These are phyloP conservation scores for Thaleichthys pacificus DNA, from an alignment of 2,797 vertebrate species.

Conservation along the genomic window DNA sequence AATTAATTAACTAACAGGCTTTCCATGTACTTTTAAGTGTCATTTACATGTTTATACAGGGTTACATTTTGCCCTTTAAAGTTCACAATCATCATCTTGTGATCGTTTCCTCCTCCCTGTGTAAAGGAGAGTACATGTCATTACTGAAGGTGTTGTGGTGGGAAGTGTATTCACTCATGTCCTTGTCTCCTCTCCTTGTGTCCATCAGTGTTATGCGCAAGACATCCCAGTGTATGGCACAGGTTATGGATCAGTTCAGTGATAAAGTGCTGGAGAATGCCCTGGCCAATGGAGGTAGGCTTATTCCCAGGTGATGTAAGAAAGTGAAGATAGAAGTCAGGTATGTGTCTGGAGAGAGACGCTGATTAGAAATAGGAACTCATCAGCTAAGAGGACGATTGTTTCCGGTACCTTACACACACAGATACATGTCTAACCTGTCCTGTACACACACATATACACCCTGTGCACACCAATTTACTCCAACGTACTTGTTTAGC, in stretches of 20 bases:
- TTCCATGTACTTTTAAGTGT: too few species aligned
- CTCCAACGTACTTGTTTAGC: not conserved
- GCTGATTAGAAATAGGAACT: slow-evolving; percentile 43
- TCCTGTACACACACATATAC: slow-evolving; percentile 7
- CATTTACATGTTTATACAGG: too few species aligned
- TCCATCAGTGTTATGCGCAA: slow-evolving; percentile 83
- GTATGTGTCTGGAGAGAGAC: not conserved
- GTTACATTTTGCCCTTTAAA: too few species aligned
- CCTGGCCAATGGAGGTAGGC: slow-evolving; percentile 86
- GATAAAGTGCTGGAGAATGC: slow-evolving; percentile 87
- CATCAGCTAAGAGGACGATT: slow-evolving; percentile 48
- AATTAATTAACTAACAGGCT: too few species aligned
- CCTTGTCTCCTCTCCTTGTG: not conserved
- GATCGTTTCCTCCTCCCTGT: not conserved
- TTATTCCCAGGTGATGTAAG: not conserved
- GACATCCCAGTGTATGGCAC: slow-evolving; percentile 85
- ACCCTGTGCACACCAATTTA: not conserved
- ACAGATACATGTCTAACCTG: not conserved
- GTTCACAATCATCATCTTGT: too few species aligned
- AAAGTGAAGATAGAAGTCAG: not conserved
- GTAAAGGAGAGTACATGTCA: not conserved
- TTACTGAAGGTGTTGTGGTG: not conserved
- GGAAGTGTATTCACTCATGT: not conserved
- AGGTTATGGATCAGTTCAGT: slow-evolving; percentile 86
- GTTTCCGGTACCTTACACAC: not conserved